Evolutionary conservation across 2,113 vertebrate genomes (phyloP).

Genomic region (Chlamydotis undulata): DNA sequence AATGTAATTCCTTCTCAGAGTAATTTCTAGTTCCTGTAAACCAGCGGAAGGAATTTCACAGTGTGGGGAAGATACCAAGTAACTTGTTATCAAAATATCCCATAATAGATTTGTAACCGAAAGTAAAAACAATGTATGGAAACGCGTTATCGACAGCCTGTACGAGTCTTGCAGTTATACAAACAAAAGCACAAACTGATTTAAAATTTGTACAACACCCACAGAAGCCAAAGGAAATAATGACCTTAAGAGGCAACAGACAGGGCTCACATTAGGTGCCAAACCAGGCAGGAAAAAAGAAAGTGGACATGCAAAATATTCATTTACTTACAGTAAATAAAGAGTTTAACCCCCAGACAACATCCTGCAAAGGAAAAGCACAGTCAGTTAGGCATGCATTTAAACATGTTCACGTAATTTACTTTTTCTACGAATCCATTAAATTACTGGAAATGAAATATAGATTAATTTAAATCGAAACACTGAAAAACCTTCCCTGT

Average conservation of each 20-base stretch:
- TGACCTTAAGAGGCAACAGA: neutral
- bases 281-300: neutral
- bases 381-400: neutral
- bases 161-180: neutral
- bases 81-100: neutral
- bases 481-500: neutral
- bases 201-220: neutral
- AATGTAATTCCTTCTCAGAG: neutral
- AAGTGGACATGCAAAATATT: neutral
- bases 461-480: neutral
- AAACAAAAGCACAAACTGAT: neutral
- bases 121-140: neutral
- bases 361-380: conserved; percentile 83
- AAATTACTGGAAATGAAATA: neutral
- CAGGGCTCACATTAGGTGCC: neutral
- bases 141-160: neutral
- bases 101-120: neutral
- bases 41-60: neutral
- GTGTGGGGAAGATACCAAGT: neutral
- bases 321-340: conserved; percentile 95
- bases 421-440: neutral
- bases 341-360: conserved; percentile 98
- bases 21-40: neutral
- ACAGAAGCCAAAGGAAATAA: neutral
- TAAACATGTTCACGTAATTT: neutral